Evolutionary conservation across 1,140 invertebrate species (phyloP).

Genomic region (Mesaphorura yosii): DNA sequence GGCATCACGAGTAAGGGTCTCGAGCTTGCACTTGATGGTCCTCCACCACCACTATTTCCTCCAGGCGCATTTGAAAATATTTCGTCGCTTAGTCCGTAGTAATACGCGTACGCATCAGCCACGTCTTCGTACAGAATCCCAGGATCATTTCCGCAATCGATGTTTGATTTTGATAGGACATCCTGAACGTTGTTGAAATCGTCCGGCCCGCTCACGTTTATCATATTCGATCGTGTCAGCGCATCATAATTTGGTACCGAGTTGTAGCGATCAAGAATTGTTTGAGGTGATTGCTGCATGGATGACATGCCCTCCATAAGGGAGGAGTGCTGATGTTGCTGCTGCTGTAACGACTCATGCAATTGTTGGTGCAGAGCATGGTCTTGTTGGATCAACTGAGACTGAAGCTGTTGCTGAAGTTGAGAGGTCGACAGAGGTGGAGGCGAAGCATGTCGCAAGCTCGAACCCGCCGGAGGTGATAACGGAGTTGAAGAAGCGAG

Average conservation of each 20-base stretch:
- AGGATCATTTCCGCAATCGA: neutral
- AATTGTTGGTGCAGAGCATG: neutral
- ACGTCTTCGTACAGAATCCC: constrained; percentile 24
- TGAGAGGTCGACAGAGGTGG: constrained; percentile 3
- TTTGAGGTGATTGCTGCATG: too few species aligned
- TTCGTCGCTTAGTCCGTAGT: constrained; percentile 28
- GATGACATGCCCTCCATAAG: too few species aligned
- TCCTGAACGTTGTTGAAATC: neutral
- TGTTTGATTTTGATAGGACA: neutral
- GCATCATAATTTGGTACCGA: too few species aligned
- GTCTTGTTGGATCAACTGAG: neutral
- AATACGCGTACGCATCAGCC: constrained; percentile 21
- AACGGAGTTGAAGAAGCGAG: neutral
- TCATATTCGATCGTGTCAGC: too few species aligned
- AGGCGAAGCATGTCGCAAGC: neutral
- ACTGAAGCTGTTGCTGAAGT: constrained; percentile 6
- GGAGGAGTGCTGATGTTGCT: constrained; percentile 7
- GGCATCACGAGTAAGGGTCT: constrained; percentile 12
- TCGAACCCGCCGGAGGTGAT: neutral
- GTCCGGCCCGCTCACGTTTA: neutral
- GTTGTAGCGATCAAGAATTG: too few species aligned
- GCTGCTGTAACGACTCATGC: constrained; percentile 3
- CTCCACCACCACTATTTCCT: neutral
- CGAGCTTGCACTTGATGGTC: too few species aligned
- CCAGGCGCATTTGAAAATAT: constrained; percentile 11